A percentile compares a stretch with the other conserved stretches of the same genome.
phyloP scores from a whole-genome alignment of 2,113 vertebrate species.

The Okapia johnstoni region DNA sequence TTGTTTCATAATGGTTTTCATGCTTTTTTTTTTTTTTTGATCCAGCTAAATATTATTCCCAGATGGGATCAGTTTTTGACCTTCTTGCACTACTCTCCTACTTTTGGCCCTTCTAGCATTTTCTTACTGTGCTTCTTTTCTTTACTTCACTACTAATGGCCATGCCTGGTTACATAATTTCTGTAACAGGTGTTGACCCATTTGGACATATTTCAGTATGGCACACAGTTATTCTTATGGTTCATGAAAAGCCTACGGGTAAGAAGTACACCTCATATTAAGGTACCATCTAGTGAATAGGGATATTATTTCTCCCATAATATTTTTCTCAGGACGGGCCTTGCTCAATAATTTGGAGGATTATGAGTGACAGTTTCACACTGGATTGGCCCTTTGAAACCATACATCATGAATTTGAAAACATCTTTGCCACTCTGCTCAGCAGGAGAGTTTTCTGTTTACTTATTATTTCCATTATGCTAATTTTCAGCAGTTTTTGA shows the following conservation, averaged over 20 bases:
- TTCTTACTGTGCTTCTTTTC: background rate
- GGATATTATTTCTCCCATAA: background rate
- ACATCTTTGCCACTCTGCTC: background rate
- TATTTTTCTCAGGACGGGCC: background rate
- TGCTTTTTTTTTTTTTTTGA: background rate
- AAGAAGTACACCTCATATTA: background rate
- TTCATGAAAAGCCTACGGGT: background rate
- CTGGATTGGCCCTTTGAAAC: slow-evolving; percentile 11
- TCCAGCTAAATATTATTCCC: slow-evolving; percentile 9
- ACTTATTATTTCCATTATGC: slow-evolving; percentile 10
- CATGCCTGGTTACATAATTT: background rate
- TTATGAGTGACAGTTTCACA: background rate
- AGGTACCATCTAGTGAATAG: background rate
- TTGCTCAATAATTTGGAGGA: background rate
- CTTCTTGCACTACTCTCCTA: background rate
- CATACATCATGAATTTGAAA: background rate
- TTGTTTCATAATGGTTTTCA: background rate
- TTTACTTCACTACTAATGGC: background rate
- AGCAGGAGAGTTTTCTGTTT: slow-evolving; percentile 36
- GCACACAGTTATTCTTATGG: background rate
- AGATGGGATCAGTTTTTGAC: background rate
- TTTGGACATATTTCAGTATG: background rate
- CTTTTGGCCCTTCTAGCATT: background rate
- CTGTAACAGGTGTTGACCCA: background rate
- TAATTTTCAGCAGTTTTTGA: slow-evolving; percentile 61